Conservation (phyloP, 1,140 invertebrate genomes). For the Caenorhabditis briggsae region DNA sequence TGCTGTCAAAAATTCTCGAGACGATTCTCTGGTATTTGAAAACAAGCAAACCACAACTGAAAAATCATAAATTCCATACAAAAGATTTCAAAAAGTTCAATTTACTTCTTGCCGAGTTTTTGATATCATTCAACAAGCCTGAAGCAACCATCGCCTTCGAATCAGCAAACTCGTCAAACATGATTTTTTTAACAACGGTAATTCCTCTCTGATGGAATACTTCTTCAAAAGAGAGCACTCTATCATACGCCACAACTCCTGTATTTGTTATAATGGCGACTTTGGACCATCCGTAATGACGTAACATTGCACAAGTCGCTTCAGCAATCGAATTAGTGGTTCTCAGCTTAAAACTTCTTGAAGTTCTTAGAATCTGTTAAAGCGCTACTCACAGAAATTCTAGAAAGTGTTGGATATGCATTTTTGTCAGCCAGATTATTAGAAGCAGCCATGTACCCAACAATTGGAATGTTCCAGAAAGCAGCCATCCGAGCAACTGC, state of each 20-base stretch:
- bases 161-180: slow-evolving; percentile 74
- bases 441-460: slow-evolving; percentile 73
- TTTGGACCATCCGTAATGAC: slow-evolving; percentile 72
- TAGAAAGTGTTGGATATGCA: slow-evolving; percentile 71
- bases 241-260: slow-evolving; percentile 73
- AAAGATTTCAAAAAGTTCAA: background rate
- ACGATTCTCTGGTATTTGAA: slow-evolving; percentile 75
- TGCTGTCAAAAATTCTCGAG: slow-evolving; percentile 75
- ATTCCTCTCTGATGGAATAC: slow-evolving; percentile 67
- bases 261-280: slow-evolving; percentile 73
- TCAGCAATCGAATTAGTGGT: slow-evolving; percentile 73
- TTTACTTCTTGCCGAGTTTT: slow-evolving; percentile 72
- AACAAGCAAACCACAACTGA: slow-evolving; percentile 77
- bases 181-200: slow-evolving; percentile 72
- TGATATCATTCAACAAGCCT: slow-evolving; percentile 71
- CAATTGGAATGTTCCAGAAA: slow-evolving; percentile 74
- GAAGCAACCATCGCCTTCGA: slow-evolving; percentile 70
- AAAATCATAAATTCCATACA: slow-evolving; percentile 18
- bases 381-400: slow-evolving; percentile 63
- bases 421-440: slow-evolving; percentile 71
- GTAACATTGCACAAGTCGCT: slow-evolving; percentile 68
- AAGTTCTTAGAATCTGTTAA: background rate
- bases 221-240: slow-evolving; percentile 74
- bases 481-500: slow-evolving; percentile 74
- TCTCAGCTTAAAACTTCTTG: slow-evolving; percentile 55